A percentile compares a stretch with the other conserved stretches of the same genome.
These are phyloP conservation scores for Meteorus colon DNA, from an alignment of 2,888 invertebrate species.

Conservation along the genomic window DNA sequence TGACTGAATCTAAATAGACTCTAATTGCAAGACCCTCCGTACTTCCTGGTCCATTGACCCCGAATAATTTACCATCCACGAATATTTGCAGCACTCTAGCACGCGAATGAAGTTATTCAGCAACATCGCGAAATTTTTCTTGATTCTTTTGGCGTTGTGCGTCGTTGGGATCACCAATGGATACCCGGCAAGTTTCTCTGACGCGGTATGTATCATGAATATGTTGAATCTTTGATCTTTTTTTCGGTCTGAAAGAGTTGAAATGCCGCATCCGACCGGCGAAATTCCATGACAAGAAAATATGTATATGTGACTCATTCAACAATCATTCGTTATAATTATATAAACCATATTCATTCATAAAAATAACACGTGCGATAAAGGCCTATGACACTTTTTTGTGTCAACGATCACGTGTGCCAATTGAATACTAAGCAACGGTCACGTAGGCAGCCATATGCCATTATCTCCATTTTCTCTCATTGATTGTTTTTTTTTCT, in stretches of 20 bases:
- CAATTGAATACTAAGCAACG: background rate
- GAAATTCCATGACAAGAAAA: background rate
- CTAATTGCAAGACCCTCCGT: background rate
- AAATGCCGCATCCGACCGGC: background rate
- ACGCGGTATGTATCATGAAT: slow-evolving; percentile 64
- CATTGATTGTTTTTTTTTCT: slow-evolving; percentile 29
- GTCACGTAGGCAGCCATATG: slow-evolving; percentile 16
- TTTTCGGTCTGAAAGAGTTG: background rate
- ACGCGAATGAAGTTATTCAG: slow-evolving; percentile 52
- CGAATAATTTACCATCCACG: background rate
- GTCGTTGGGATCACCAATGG: slow-evolving; percentile 58
- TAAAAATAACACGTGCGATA: slow-evolving; percentile 1
- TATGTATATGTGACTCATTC: background rate
- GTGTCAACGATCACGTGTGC: slow-evolving; percentile 17
- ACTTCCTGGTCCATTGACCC: slow-evolving; percentile 18
- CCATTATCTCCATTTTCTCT: slow-evolving; percentile 13
- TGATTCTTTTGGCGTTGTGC: slow-evolving; percentile 54
- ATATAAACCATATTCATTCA: background rate
- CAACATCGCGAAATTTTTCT: slow-evolving; percentile 40
- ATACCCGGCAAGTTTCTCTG: slow-evolving; percentile 68
- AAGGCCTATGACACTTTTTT: slow-evolving; percentile 10
- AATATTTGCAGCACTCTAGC: background rate
- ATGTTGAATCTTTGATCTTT: background rate
- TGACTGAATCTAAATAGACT: slow-evolving; percentile 32
- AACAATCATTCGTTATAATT: background rate